These are phyloP conservation scores for Malurus melanocephalus DNA, from an alignment of 2,113 vertebrate genomes.

Conservation along the genomic window DNA sequence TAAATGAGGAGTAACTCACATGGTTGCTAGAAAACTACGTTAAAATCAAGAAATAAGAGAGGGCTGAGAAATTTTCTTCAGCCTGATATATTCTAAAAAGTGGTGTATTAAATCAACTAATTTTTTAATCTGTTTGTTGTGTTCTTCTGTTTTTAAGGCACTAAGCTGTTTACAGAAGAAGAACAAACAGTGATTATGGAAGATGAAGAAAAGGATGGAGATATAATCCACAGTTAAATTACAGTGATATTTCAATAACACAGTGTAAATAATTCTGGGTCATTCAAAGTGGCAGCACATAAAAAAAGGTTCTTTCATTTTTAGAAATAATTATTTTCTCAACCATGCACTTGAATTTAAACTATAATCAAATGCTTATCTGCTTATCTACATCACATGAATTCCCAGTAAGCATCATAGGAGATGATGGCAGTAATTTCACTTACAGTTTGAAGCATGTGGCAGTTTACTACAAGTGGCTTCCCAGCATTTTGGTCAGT, in stretches of 20 bases:
- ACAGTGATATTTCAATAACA: background rate
- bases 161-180: constrained; percentile 76
- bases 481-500: background rate
- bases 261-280: constrained; percentile 57
- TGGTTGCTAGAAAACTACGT: background rate
- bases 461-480: background rate
- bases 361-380: background rate
- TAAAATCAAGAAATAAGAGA: background rate
- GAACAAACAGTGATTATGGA: constrained; percentile 78
- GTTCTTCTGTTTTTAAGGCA: constrained; percentile 70
- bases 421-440: background rate
- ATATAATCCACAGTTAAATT: constrained; percentile 59
- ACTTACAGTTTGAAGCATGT: background rate
- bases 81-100: background rate
- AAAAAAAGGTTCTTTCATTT: background rate
- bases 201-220: constrained; percentile 85
- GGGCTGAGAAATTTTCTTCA: background rate
- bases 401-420: background rate
- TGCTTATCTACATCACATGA: background rate
- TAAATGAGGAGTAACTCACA: background rate
- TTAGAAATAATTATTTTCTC: constrained; percentile 5
- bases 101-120: background rate
- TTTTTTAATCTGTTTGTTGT: background rate
- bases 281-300: constrained; percentile 33
- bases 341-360: background rate